Evolutionary conservation across 2,113 vertebrate genomes (phyloP).

Genomic region (Oncorhynchus keta): DNA sequence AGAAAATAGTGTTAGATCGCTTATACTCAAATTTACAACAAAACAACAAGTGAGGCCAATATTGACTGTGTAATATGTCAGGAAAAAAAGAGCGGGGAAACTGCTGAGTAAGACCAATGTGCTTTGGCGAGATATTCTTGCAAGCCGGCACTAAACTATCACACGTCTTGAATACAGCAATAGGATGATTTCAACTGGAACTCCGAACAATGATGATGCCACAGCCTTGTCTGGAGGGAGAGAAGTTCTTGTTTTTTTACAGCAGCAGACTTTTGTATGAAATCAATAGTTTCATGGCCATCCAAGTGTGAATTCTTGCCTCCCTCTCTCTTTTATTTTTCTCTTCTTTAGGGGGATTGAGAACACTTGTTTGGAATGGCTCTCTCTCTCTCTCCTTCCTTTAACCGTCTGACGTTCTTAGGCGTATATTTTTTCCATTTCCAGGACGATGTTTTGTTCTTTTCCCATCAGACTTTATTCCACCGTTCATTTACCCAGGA

Average conservation of each 20-base stretch:
- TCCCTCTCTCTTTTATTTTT: conserved; percentile 17
- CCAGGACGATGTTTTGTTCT: background rate
- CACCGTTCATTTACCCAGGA: background rate
- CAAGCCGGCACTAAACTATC: conserved; percentile 46
- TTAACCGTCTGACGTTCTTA: conserved; percentile 45
- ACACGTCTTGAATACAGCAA: conserved; percentile 49
- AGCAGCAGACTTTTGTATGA: conserved; percentile 48
- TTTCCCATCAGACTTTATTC: background rate
- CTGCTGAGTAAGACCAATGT: conserved; percentile 25
- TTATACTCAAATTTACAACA: background rate
- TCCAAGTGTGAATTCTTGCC: conserved; percentile 49
- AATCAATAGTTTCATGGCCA: conserved; percentile 70
- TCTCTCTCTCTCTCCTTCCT: conserved; percentile 53
- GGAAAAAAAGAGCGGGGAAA: conserved; percentile 5
- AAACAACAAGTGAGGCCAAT: background rate
- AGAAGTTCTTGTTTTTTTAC: conserved; percentile 42
- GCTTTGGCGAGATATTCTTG: conserved; percentile 24
- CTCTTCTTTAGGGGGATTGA: conserved; percentile 37
- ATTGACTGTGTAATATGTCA: background rate
- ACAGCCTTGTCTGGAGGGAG: conserved; percentile 36
- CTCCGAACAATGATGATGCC: conserved; percentile 46
- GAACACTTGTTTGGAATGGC: conserved; percentile 50
- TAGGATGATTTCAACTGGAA: conserved; percentile 34
- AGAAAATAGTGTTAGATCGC: background rate
- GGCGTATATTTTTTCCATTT: background rate